These are phyloP conservation scores for Diploscapter pachys DNA, from an alignment of 1,140 invertebrate species.

Conservation along the genomic window DNA sequence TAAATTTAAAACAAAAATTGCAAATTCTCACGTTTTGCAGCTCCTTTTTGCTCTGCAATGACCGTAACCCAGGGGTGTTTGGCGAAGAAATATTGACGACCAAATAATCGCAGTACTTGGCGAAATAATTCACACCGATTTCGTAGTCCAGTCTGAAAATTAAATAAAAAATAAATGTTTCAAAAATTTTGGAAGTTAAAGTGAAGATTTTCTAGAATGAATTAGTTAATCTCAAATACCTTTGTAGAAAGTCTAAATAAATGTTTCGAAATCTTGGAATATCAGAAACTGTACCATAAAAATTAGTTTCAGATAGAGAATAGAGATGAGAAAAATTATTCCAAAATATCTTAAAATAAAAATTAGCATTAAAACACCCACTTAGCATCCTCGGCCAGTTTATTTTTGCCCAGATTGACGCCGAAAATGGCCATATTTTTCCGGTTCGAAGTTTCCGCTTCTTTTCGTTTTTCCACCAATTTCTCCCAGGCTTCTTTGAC, in stretches of 20 bases:
- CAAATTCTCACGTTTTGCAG: conserved; percentile 67
- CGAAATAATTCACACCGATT: conserved; percentile 61
- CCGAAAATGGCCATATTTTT: conserved; percentile 26
- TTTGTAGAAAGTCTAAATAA: no score
- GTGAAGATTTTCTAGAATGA: no score
- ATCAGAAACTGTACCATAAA: not conserved
- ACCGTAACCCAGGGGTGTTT: conserved; percentile 86
- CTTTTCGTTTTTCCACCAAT: conserved; percentile 59
- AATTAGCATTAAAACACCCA: not conserved
- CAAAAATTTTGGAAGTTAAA: not conserved
- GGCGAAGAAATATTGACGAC: conserved; percentile 69
- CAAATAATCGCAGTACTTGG: conserved; percentile 63
- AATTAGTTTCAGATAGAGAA: not conserved
- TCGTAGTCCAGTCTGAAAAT: conserved; percentile 72
- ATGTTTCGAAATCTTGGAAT: not conserved
- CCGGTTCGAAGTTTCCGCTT: conserved; percentile 38
- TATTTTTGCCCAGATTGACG: conserved; percentile 72
- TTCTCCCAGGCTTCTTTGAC: conserved; percentile 43
- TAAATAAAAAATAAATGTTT: not conserved
- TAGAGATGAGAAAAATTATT: not conserved
- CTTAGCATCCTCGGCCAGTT: conserved; percentile 70
- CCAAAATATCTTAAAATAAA: not conserved
- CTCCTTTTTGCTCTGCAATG: conserved; percentile 76
- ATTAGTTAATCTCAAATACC: no score
- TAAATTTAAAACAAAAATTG: conserved; percentile 2